These are phyloP conservation scores for Araneus ventricosus DNA, from an alignment of 1,140 invertebrate species.

Conservation along the genomic window DNA sequence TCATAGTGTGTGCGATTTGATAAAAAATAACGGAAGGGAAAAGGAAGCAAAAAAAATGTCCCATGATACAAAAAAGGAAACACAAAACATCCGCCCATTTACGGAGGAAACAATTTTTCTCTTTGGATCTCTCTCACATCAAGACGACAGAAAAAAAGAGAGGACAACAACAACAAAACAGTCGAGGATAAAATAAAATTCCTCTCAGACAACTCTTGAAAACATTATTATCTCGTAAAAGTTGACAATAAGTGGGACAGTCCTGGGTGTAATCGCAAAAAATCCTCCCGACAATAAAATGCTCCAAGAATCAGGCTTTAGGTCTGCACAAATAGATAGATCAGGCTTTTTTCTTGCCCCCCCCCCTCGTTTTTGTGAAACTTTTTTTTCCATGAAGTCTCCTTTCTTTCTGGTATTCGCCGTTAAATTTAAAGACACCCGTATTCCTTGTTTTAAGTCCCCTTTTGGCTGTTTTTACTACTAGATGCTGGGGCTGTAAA, in stretches of 20 bases:
- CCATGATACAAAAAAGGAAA: not conserved
- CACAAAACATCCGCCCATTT: conserved; percentile 22
- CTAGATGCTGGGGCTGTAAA: conserved; percentile 46
- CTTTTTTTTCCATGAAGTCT: not conserved
- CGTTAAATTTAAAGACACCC: conserved; percentile 62
- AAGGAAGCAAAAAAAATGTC: not conserved
- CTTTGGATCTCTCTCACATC: not conserved
- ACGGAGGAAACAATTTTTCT: not conserved
- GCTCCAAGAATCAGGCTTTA: conserved; percentile 42
- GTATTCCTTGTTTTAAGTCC: conserved; percentile 57
- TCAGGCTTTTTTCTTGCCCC: conserved; percentile 9
- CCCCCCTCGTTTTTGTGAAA: not conserved
- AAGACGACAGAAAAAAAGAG: not conserved
- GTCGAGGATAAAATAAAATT: conserved; percentile 45
- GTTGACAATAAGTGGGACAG: conserved; percentile 60
- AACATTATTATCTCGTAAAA: conserved; percentile 64
- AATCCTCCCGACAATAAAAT: conserved; percentile 46
- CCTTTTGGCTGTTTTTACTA: conserved; percentile 47
- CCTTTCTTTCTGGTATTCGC: not conserved
- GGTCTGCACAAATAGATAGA: conserved; percentile 55
- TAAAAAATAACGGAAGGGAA: not conserved
- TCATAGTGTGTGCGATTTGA: not conserved
- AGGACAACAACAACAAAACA: not conserved
- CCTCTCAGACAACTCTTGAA: conserved; percentile 49
- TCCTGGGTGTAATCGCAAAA: conserved; percentile 43